Conservation (phyloP, 2,888 invertebrate genomes). For the Lissocephala sabroskyi region DNA sequence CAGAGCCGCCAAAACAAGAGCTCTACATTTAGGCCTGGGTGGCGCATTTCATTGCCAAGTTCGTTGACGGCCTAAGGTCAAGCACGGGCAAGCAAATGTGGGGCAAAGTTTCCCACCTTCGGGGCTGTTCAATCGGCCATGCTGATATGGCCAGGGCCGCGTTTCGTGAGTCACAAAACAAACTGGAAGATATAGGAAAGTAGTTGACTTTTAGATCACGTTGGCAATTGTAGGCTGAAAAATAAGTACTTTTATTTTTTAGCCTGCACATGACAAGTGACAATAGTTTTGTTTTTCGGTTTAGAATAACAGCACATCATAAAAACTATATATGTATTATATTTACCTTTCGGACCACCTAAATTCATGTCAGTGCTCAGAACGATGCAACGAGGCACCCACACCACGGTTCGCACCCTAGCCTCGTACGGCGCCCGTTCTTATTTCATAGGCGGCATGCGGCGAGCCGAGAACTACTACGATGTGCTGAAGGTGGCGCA, state of each 20-base stretch:
- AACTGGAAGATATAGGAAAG: no score
- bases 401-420: conserved; percentile 14
- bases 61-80: conserved; percentile 51
- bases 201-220: no score
- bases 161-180: no score
- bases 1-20: not conserved
- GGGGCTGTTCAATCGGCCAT: conserved; percentile 36
- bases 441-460: not conserved
- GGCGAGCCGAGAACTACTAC: conserved; percentile 23
- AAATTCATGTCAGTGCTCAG: conserved; percentile 18
- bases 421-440: conserved; percentile 9
- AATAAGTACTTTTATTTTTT: no score
- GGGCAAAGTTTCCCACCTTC: no score
- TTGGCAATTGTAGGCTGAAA: no score
- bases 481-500: conserved; percentile 34
- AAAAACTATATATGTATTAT: not conserved
- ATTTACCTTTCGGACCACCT: not conserved
- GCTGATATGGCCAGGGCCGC: conserved; percentile 33
- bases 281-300: no score
- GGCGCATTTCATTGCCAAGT: conserved; percentile 49
- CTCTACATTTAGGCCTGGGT: not conserved
- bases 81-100: conserved; percentile 9
- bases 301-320: not conserved
- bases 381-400: conserved; percentile 2
- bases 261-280: no score